These are phyloP conservation scores for Sarcophaga subvicina DNA, from an alignment of 2,888 invertebrate genomes.

Conservation along the genomic window DNA sequence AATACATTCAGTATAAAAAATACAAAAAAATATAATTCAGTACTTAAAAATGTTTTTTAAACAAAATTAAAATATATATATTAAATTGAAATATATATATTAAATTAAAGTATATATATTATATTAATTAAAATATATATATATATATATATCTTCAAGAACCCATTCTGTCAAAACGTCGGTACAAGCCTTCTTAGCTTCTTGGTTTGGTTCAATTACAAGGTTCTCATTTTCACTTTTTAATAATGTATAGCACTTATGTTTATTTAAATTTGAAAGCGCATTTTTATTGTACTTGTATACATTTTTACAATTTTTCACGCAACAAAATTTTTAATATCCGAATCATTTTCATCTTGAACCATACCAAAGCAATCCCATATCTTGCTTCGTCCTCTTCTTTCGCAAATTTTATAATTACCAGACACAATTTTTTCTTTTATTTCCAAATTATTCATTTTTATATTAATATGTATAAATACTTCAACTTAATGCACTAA, in stretches of 20 bases:
- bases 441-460: too few relatives aligned
- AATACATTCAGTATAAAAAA: too few relatives aligned
- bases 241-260: conserved; percentile 41
- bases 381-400: conserved; percentile 44
- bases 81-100: too few relatives aligned
- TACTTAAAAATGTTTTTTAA: too few relatives aligned
- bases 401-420: too few relatives aligned
- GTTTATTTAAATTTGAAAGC: conserved; percentile 56
- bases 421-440: too few relatives aligned
- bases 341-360: conserved; percentile 41
- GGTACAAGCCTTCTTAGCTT: conserved; percentile 39
- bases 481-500: too few relatives aligned
- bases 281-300: conserved; percentile 51
- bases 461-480: too few relatives aligned
- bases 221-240: conserved; percentile 40
- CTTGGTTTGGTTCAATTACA: conserved; percentile 42
- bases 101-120: too few relatives aligned
- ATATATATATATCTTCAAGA: conserved; percentile 44
- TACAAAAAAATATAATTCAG: too few relatives aligned
- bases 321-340: conserved; percentile 47
- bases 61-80: too few relatives aligned
- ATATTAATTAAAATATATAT: too few relatives aligned
- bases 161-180: conserved; percentile 45
- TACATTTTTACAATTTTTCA: conserved; percentile 48
- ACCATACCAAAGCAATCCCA: conserved; percentile 61